A percentile compares a stretch with the other conserved stretches of the same genome.
phyloP scores from a whole-genome alignment of 2,797 vertebrate species.

The Enteromius afrohamiltoni region DNA sequence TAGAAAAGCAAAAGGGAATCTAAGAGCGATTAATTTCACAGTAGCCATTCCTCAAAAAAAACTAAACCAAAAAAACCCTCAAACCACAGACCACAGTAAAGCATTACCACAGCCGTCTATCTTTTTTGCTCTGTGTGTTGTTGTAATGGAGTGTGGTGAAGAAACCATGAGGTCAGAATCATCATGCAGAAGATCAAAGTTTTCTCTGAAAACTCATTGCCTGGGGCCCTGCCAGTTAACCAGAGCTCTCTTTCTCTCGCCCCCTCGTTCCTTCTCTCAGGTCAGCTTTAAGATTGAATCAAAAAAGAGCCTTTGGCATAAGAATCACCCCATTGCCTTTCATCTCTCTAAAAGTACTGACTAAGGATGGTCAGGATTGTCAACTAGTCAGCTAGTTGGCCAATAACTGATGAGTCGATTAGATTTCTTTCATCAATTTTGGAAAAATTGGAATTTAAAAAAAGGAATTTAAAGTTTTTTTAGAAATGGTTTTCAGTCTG shows the following conservation, averaged over 20 bases:
- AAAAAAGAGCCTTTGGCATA: conserved; percentile 30
- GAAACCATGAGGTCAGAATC: conserved; percentile 49
- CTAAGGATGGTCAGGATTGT: not conserved
- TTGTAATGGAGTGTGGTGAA: conserved; percentile 45
- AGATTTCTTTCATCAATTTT: not conserved
- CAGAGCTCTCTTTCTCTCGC: conserved; percentile 17
- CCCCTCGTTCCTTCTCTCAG: conserved; percentile 19
- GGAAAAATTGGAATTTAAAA: too few relatives aligned
- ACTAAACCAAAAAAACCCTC: not conserved
- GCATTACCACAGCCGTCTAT: conserved; percentile 23
- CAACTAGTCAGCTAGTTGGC: not conserved
- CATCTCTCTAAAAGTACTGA: conserved; percentile 2
- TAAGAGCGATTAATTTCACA: conserved; percentile 38
- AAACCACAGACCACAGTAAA: conserved; percentile 47
- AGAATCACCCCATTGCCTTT: conserved; percentile 21
- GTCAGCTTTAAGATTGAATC: conserved; percentile 29
- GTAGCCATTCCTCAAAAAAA: conserved; percentile 16
- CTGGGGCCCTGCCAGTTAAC: conserved; percentile 65
- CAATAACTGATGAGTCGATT: not conserved
- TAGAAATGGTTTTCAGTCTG: not conserved
- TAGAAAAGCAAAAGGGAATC: not conserved
- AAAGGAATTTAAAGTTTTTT: not conserved
- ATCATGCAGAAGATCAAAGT: conserved; percentile 71
- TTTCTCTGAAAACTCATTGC: conserved; percentile 61
- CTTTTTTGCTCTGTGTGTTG: conserved; percentile 21